Evolutionary conservation across 2,888 invertebrate genomes (phyloP), one percentile per base, ranked within the genome.

Genomic region (Adelognathus sp.): DNA sequence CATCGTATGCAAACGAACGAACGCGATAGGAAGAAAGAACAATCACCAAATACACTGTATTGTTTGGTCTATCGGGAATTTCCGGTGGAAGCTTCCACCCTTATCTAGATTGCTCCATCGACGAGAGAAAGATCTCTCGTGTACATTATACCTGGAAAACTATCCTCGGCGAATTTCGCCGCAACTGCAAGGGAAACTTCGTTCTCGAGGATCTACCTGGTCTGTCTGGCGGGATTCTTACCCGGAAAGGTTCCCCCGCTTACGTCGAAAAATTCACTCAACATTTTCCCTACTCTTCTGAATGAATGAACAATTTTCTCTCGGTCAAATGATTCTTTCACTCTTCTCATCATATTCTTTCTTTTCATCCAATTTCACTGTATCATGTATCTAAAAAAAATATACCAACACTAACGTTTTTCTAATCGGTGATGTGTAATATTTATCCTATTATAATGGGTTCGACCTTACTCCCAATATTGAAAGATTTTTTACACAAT

Each of bases 241-340:
- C 46, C 44, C 11, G 9, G 41, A 75, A 75, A 69, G 61, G 54
- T 69, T 69, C 27, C 46, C n/a, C 31, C 52, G 18, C 33, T 75
- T 75, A 61, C 33, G 21, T 39, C 74, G 24, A 52, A 75, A 50
- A 54, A 54, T 67, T 75, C 69, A 60, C 60, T 74, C 31, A 3
- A 16, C 54, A 31, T 54, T 31, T 54, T 54, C 16, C 5, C 46
- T 11, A n/a, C n/a, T n/a, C 11, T 50, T 50, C n/a, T 14, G 9
- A 50, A 60, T 39, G 58, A 74, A 74, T 50, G 39, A 52, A 67
- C 58, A 31, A 74, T 60, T 60, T 21, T 60, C 66, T 66, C 54
- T 36, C 50, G 66, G 39, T 5, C 50, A 56, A 73, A 74, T 29
- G 58, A 33, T 74, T 58, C 18, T 50, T 66, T 50, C 11, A 46